Evolutionary conservation across 2,113 vertebrate species (phyloP).

Genomic region (Climacteris rufus): DNA sequence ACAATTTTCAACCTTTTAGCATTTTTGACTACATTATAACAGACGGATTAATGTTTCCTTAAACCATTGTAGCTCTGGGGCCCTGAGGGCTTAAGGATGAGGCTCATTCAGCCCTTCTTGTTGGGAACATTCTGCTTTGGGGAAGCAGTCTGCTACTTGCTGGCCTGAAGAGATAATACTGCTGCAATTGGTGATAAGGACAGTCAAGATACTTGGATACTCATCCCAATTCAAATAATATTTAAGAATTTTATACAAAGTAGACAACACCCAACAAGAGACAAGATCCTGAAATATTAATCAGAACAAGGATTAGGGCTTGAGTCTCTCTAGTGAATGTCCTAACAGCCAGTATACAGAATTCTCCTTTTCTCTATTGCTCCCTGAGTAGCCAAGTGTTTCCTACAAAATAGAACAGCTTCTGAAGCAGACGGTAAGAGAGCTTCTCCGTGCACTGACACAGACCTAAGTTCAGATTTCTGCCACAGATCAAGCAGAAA

Average conservation of each 20-base stretch:
- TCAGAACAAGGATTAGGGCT: neutral
- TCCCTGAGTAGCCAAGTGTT: neutral
- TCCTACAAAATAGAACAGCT: neutral
- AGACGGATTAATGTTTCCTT: neutral
- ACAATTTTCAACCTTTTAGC: neutral
- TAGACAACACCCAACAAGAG: neutral
- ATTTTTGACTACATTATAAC: neutral
- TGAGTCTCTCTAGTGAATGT: neutral
- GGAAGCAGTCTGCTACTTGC: neutral
- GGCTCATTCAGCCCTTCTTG: neutral
- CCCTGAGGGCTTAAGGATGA: neutral
- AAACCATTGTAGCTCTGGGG: neutral
- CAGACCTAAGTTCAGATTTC: neutral
- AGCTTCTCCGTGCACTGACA: neutral
- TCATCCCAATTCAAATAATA: neutral
- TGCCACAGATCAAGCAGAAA: neutral
- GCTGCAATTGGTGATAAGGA: neutral
- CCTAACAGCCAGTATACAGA: neutral
- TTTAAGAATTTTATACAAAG: neutral
- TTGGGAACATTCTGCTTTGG: neutral
- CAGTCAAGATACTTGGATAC: neutral
- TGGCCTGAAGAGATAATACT: neutral
- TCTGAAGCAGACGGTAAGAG: neutral
- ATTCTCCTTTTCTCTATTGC: neutral
- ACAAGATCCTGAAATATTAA: neutral